These are phyloP conservation scores for Drosophila mercatorum DNA, from an alignment of 2,888 invertebrate genomes.

Conservation along the genomic window DNA sequence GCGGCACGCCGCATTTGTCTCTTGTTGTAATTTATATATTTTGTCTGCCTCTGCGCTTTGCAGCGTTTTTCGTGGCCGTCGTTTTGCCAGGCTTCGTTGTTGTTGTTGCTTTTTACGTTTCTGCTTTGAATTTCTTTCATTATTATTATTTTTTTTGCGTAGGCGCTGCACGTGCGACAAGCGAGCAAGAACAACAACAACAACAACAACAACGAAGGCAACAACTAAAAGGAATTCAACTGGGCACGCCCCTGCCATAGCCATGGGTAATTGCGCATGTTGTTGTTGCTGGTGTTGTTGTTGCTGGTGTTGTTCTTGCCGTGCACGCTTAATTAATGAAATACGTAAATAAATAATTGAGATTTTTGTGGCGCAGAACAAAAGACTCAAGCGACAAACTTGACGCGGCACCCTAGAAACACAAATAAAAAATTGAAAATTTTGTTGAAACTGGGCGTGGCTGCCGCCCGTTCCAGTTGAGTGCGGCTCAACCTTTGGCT, in stretches of 20 bases:
- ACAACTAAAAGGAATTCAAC: slow-evolving; percentile 22
- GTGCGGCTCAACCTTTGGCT: slow-evolving; percentile 36
- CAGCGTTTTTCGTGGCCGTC: slow-evolving; percentile 14
- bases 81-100: slow-evolving; percentile 25
- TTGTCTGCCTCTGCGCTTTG: slow-evolving; percentile 17
- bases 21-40: slow-evolving; percentile 3
- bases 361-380: slow-evolving; percentile 52
- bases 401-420: slow-evolving; percentile 40
- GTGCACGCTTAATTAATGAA: slow-evolving; percentile 58
- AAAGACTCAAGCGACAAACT: slow-evolving; percentile 76
- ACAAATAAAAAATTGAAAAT: slow-evolving; percentile 2
- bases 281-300: slow-evolving; percentile 8
- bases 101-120: slow-evolving; percentile 14
- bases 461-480: slow-evolving; percentile 48
- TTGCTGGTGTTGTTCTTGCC: slow-evolving; percentile 11
- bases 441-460: slow-evolving; percentile 16
- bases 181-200: slow-evolving; percentile 14
- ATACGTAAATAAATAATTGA: slow-evolving; percentile 51
- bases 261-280: slow-evolving; percentile 57
- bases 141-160: slow-evolving; percentile 44
- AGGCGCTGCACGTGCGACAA: slow-evolving; percentile 70
- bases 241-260: slow-evolving; percentile 50
- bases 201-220: slow-evolving; percentile 1
- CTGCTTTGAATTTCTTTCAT: slow-evolving; percentile 24
- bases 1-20: background rate